Evolutionary conservation across 2,797 vertebrate species (phyloP).

Genomic region (Ctenopoma kingsleyae): DNA sequence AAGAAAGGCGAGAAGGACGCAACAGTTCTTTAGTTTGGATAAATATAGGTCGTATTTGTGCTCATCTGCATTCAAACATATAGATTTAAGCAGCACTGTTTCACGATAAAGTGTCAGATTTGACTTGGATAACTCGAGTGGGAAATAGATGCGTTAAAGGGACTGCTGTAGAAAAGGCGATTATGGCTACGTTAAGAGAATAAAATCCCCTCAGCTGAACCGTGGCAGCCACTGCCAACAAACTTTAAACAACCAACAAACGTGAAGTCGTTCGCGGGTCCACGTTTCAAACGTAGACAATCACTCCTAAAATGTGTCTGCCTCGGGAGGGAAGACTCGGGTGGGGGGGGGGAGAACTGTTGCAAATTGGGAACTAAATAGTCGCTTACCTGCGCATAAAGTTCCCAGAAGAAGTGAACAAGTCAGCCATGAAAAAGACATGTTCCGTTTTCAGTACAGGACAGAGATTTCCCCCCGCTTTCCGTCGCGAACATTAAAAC

Average conservation of each 20-base stretch:
- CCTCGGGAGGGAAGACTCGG: not conserved
- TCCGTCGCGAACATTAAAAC: slow-evolving; percentile 83
- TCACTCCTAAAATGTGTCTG: not conserved
- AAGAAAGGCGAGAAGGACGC: slow-evolving; percentile 47
- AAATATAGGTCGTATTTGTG: not conserved
- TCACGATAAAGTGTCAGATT: not conserved
- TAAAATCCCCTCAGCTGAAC: slow-evolving; percentile 40
- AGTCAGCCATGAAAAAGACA: slow-evolving; percentile 95
- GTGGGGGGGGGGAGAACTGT: too few relatives aligned
- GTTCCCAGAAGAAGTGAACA: slow-evolving; percentile 96
- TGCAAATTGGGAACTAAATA: slow-evolving; percentile 28
- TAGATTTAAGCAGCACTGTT: too few relatives aligned
- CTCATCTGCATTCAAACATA: not conserved
- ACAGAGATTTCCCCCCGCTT: slow-evolving; percentile 66
- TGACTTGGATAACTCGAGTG: not conserved
- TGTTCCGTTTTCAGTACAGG: slow-evolving; percentile 87
- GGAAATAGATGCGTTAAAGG: slow-evolving; percentile 5
- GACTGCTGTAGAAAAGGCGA: slow-evolving; percentile 34
- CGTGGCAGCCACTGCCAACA: slow-evolving; percentile 34
- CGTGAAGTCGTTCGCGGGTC: slow-evolving; percentile 29
- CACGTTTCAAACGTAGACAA: slow-evolving; percentile 9
- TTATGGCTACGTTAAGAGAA: slow-evolving; percentile 21
- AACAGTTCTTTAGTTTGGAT: slow-evolving; percentile 67
- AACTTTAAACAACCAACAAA: slow-evolving; percentile 62
- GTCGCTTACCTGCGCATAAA: slow-evolving; percentile 92